Evolutionary conservation across 2,888 invertebrate genomes (phyloP).

Genomic region (Pyrrhia umbra): DNA sequence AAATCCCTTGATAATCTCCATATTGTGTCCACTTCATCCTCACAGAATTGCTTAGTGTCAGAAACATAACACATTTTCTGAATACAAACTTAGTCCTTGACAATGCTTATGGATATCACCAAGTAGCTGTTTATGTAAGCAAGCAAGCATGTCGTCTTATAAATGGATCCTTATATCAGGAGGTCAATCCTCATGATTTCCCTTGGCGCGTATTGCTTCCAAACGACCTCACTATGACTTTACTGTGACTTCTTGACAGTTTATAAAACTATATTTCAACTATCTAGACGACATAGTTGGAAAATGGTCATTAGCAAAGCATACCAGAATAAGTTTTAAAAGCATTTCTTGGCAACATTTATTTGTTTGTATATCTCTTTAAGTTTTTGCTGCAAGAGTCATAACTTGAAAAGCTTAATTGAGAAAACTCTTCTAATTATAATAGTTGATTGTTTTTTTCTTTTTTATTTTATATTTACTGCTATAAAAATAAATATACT

Average conservation of each 20-base stretch:
- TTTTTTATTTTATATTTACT: neutral
- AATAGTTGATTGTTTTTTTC: too few relatives aligned
- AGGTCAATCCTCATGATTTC: constrained; percentile 65
- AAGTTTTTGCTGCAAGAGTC: constrained; percentile 13
- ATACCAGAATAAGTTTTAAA: constrained; percentile 36
- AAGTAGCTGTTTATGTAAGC: constrained; percentile 53
- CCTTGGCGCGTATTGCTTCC: constrained; percentile 63
- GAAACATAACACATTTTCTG: constrained; percentile 50
- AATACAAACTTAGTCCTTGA: constrained; percentile 34
- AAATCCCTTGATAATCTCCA: constrained; percentile 50
- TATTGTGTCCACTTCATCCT: constrained; percentile 54
- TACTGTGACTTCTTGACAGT: constrained; percentile 43
- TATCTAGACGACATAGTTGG: constrained; percentile 53
- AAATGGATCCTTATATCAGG: constrained; percentile 52
- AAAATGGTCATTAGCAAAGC: constrained; percentile 39
- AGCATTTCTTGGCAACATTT: constrained; percentile 40
- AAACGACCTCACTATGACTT: constrained; percentile 58
- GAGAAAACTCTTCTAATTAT: neutral
- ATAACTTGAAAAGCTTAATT: constrained; percentile 17
- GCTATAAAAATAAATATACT: neutral
- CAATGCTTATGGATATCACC: constrained; percentile 30
- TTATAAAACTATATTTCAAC: constrained; percentile 61
- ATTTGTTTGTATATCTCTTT: constrained; percentile 33
- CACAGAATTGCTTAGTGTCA: constrained; percentile 52
- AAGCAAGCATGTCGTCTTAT: constrained; percentile 48